These are phyloP conservation scores for Palythoa caribaeorum DNA, from an alignment of 92 coral and sea anemone species.

Conservation along the genomic window DNA sequence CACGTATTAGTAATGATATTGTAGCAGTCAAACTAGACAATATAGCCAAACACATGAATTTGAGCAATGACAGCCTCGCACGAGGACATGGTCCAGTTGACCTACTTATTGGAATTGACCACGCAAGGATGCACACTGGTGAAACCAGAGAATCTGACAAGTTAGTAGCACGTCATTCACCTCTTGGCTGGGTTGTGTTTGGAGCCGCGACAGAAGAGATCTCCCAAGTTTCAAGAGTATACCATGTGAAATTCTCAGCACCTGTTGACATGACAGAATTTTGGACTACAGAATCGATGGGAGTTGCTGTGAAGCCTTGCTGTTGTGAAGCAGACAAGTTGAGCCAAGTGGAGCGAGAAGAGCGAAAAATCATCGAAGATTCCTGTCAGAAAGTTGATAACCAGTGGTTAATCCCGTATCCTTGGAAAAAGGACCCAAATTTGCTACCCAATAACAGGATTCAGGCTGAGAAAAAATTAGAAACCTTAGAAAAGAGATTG, in stretches of 20 bases:
- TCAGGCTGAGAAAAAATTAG: slow-evolving; percentile 64
- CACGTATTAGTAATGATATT: slow-evolving; percentile 65
- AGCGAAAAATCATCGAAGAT: slow-evolving; percentile 60
- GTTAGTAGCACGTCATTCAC: slow-evolving; percentile 60
- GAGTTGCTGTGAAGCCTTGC: slow-evolving; percentile 53
- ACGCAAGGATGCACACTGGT: slow-evolving; percentile 76
- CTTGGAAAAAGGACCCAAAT: slow-evolving; percentile 64
- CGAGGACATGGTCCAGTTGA: slow-evolving; percentile 68
- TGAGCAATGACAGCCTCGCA: slow-evolving; percentile 37
- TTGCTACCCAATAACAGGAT: slow-evolving; percentile 56
- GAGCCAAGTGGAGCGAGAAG: slow-evolving; percentile 63
- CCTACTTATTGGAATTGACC: slow-evolving; percentile 74
- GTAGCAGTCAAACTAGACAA: slow-evolving; percentile 44
- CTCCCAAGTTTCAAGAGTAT: slow-evolving; percentile 6
- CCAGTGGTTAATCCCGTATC: slow-evolving; percentile 67
- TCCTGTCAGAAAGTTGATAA: slow-evolving; percentile 50
- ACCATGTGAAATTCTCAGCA: slow-evolving; percentile 24
- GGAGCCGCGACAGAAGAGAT: slow-evolving; percentile 60
- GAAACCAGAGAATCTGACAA: slow-evolving; percentile 58
- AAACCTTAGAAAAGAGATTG: slow-evolving; percentile 58
- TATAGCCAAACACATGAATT: slow-evolving; percentile 39
- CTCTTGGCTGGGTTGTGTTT: slow-evolving; percentile 72
- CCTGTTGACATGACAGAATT: slow-evolving; percentile 45
- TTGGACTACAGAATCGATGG: slow-evolving; percentile 56
- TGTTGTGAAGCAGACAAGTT: slow-evolving; percentile 47